Percentiles rank a stretch among this genome's conserved stretches.
These are phyloP conservation scores for Hypocryptadius cinnamomeus DNA, from an alignment of 2,113 vertebrate genomes.

Conservation along the genomic window DNA sequence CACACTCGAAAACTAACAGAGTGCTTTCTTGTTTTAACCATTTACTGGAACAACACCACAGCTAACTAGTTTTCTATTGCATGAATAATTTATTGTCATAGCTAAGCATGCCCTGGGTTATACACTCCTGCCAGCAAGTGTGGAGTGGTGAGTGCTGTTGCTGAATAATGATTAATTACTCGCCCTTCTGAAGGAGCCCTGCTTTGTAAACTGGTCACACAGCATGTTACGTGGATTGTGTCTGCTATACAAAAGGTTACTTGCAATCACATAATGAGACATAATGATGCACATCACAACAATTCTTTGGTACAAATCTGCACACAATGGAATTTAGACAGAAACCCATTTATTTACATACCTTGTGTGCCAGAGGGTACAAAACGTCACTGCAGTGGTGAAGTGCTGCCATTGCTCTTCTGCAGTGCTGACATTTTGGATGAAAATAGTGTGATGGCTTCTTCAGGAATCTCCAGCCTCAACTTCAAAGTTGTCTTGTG, in stretches of 20 bases:
- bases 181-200: slow-evolving; percentile 29
- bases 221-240: slow-evolving; percentile 1
- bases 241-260: slow-evolving; percentile 58
- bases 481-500: background rate
- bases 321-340: slow-evolving; percentile 35
- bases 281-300: slow-evolving; percentile 58
- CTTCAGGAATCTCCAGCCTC: background rate
- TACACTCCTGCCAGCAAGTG: slow-evolving; percentile 29
- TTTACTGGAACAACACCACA: background rate
- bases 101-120: slow-evolving; percentile 38
- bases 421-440: background rate
- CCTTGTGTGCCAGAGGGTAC: slow-evolving; percentile 21
- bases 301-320: slow-evolving; percentile 44
- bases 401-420: background rate
- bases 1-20: background rate
- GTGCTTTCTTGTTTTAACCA: slow-evolving; percentile 26
- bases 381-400: background rate
- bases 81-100: slow-evolving; percentile 51
- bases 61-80: background rate
- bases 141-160: slow-evolving; percentile 23
- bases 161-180: slow-evolving; percentile 63
- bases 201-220: slow-evolving; percentile 63
- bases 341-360: slow-evolving; percentile 48
- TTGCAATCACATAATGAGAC: slow-evolving; percentile 56
- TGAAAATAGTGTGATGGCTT: background rate